A percentile compares a stretch with the other conserved stretches of the same genome.
These are phyloP conservation scores for Hippasteria phrygiana DNA, from an alignment of 53 echinoderm and acorn worm species.

Conservation along the genomic window DNA sequence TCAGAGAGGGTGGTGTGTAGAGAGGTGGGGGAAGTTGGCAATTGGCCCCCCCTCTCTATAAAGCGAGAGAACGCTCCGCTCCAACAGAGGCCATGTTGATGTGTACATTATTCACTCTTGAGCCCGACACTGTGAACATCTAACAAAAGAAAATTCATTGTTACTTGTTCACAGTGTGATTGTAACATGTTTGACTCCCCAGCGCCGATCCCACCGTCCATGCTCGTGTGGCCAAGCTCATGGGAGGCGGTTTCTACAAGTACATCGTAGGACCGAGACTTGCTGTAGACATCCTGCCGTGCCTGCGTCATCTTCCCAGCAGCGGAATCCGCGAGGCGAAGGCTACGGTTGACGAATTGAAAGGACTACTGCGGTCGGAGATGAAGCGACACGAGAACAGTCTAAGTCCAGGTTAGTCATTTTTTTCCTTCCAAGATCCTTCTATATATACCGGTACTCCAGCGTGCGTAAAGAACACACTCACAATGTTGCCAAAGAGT, in stretches of 20 bases:
- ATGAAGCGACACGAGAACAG: conserved; percentile 55
- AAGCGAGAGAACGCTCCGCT: too few species aligned
- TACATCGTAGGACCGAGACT: conserved; percentile 46
- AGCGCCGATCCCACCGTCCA: conserved; percentile 47
- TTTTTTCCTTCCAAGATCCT: background rate
- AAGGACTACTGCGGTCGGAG: conserved; percentile 43
- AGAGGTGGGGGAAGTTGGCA: too few species aligned
- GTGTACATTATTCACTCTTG: too few species aligned
- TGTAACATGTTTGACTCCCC: background rate
- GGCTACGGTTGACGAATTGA: conserved; percentile 12
- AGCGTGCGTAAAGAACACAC: too few species aligned
- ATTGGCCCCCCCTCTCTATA: too few species aligned
- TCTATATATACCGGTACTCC: background rate
- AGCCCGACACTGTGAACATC: too few species aligned
- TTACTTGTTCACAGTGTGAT: background rate
- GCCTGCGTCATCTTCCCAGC: conserved; percentile 34
- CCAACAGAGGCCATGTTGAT: too few species aligned
- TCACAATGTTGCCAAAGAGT: too few species aligned
- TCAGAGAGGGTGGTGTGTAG: too few species aligned
- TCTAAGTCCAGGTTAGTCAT: conserved; percentile 40
- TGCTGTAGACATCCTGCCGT: conserved; percentile 43
- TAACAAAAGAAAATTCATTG: too few species aligned
- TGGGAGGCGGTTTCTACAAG: conserved; percentile 42
- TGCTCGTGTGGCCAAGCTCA: conserved; percentile 25
- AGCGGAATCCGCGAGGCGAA: conserved; percentile 15